Evolutionary conservation across 2,888 invertebrate genomes (phyloP), one percentile per base, ranked within the genome.

Genomic region (Chrysodeixis includens): DNA sequence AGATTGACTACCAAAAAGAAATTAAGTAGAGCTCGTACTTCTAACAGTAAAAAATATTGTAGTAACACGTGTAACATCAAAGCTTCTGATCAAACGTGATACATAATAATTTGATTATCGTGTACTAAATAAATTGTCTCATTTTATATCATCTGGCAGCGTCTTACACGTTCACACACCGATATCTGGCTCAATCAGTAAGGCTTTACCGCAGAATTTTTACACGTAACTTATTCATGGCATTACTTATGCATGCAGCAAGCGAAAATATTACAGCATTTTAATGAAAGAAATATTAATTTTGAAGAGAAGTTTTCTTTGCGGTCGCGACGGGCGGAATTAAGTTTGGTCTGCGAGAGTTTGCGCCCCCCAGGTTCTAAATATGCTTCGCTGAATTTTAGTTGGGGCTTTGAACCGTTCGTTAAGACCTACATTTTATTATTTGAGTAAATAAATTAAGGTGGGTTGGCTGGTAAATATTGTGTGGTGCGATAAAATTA

Each of bases 271-370:
- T 95, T 95, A 95, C 95, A 95, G 94, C 93, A 91, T 95, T 95
- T 95, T 95, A 95, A 95, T 95, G 95, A 95, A 95, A 95, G 95
- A 95, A 95, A 95, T 95, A 95, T 95, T 95, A 95, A 95, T 94
- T 95, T 94, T 89, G 87, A 89, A 91, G 93, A 91, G 75, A 93
- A 95, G 95, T 94, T 94, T 93, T 92, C 94, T 93, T 92, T 90
- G 93, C 90, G 91, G 88, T 86, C 83, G 84, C 83, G 86, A 79
- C 86, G 88, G 86, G 89, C 87, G 87, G 87, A 91, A 93, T 93
- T 90, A 92, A 93, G 91, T 92, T 93, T 82, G 85, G 70, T 71
- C 72, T 66, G 60, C 35, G 70, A 58, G 70, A 76, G 71, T 62
- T 77, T 62, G 67, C 66, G 59, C 69, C 63, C 71, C 67, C 68